Percentiles rank a stretch among this genome's conserved stretches.
Evolutionary conservation across 2,888 invertebrate species (phyloP).

Genomic region (Erebia palarica): DNA sequence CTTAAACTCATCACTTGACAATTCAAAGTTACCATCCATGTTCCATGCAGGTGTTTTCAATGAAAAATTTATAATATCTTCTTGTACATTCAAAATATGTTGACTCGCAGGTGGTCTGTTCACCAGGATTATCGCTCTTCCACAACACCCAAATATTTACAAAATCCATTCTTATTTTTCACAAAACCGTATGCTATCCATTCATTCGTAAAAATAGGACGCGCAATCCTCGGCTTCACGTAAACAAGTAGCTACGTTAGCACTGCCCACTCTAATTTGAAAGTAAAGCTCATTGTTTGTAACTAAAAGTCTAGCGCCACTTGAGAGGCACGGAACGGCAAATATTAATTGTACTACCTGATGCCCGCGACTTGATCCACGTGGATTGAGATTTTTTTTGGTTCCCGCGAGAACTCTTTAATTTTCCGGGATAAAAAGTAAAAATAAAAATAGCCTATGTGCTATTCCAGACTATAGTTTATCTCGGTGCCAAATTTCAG

Average conservation of each 20-base stretch:
- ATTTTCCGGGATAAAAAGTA: too few relatives aligned
- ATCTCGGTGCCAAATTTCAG: too few relatives aligned
- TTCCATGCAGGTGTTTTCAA: too few relatives aligned
- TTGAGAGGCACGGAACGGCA: too few relatives aligned
- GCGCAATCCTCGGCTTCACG: slow-evolving; percentile 27
- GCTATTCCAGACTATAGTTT: too few relatives aligned
- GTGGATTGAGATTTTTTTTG: too few relatives aligned
- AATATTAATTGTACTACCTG: too few relatives aligned
- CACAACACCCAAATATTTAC: slow-evolving; percentile 7
- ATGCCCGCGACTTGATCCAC: too few relatives aligned
- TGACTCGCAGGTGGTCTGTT: not conserved
- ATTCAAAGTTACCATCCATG: too few relatives aligned
- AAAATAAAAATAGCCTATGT: too few relatives aligned
- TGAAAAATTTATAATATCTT: not conserved
- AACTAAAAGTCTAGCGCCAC: not conserved
- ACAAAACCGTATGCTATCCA: slow-evolving; percentile 21
- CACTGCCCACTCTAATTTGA: slow-evolving; percentile 31
- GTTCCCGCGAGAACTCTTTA: too few relatives aligned
- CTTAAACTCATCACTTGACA: too few relatives aligned
- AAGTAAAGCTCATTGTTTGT: slow-evolving; percentile 33
- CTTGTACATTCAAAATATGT: not conserved
- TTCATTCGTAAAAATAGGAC: slow-evolving; percentile 35
- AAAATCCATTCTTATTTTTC: slow-evolving; percentile 11
- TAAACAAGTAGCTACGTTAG: slow-evolving; percentile 28
- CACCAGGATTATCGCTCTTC: not conserved